These are phyloP conservation scores for Bergia puertoricense DNA, from an alignment of 92 coral and sea anemone genomes.

Conservation along the genomic window DNA sequence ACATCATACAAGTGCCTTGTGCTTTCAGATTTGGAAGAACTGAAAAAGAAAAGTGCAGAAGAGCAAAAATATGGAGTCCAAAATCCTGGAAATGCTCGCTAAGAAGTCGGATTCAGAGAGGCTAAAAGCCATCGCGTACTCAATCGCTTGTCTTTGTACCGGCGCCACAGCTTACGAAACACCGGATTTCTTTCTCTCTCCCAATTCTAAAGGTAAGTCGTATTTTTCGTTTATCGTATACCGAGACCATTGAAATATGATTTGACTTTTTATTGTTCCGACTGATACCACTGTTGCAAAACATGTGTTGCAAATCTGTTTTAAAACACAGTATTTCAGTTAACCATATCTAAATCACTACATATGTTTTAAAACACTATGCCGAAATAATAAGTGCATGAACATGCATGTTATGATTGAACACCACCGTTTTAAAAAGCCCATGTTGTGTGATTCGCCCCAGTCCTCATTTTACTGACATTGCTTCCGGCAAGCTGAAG, in stretches of 20 bases:
- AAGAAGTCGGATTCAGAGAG: slow-evolving; percentile 71
- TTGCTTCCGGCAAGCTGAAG: slow-evolving; percentile 31
- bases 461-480: not conserved
- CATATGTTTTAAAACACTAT: too few relatives aligned
- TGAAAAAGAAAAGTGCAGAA: not conserved
- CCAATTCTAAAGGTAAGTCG: slow-evolving; percentile 38
- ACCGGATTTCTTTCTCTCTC: slow-evolving; percentile 61
- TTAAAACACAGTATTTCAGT: too few relatives aligned
- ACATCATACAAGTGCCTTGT: not conserved
- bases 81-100: slow-evolving; percentile 55
- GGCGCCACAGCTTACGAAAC: slow-evolving; percentile 81
- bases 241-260: not conserved
- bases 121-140: slow-evolving; percentile 72
- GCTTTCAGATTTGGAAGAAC: not conserved
- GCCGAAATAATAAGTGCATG: too few relatives aligned
- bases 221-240: not conserved
- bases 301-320: too few relatives aligned
- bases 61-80: slow-evolving; percentile 54
- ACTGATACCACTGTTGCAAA: too few relatives aligned
- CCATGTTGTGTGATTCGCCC: not conserved
- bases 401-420: too few relatives aligned
- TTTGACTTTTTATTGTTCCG: too few relatives aligned
- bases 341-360: too few relatives aligned
- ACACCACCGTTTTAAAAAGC: too few relatives aligned
- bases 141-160: slow-evolving; percentile 77